Percentiles rank a stretch among this genome's conserved stretches.
These are phyloP conservation scores for Sporophila hypoxantha DNA, from an alignment of 2,113 vertebrate genomes.

Conservation along the genomic window DNA sequence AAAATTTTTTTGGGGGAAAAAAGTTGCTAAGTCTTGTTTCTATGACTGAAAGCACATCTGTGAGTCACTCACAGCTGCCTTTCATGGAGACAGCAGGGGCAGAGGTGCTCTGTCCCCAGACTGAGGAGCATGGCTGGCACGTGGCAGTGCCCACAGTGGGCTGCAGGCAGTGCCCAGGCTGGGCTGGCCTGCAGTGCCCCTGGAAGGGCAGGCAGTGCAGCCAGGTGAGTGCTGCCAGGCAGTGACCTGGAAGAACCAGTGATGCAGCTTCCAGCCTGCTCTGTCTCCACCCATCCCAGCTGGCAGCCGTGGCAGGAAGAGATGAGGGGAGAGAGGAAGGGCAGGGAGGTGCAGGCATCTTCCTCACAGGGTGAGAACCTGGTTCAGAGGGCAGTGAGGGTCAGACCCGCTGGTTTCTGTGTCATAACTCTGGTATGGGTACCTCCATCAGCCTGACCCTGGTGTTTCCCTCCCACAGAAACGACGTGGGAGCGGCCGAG, in stretches of 20 bases:
- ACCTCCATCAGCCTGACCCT: background rate
- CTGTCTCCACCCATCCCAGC: background rate
- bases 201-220: background rate
- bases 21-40: background rate
- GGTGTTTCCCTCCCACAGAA: slow-evolving; percentile 69
- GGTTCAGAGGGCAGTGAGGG: background rate
- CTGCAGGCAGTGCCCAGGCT: background rate
- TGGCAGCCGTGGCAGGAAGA: background rate
- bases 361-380: background rate
- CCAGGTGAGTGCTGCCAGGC: background rate
- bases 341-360: background rate
- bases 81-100: background rate
- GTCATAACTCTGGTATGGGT: background rate
- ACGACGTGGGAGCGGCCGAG: slow-evolving; percentile 94
- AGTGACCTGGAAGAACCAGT: background rate
- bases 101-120: background rate
- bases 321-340: background rate
- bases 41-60: background rate
- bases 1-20: background rate
- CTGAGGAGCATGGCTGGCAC: accelerated
- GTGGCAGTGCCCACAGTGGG: accelerated
- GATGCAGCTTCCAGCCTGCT: background rate
- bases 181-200: background rate
- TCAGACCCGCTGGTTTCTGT: background rate
- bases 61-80: background rate